These are phyloP conservation scores for Antheraea mylitta DNA, from an alignment of 1,140 invertebrate species.

Conservation along the genomic window DNA sequence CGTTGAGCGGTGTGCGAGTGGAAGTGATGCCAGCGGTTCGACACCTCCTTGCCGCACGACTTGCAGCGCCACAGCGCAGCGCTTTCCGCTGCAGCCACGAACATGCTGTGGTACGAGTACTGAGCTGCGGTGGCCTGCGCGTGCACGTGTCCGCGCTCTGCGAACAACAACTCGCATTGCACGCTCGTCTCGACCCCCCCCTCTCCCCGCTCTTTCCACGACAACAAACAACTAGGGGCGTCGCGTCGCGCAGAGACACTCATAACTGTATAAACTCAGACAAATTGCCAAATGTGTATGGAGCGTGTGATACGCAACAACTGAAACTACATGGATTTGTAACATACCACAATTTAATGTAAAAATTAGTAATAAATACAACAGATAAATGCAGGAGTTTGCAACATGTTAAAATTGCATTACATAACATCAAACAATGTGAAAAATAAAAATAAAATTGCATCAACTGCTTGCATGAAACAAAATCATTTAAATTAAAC, in stretches of 20 bases:
- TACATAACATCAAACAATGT: conserved; percentile 80
- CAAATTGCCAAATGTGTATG: conserved; percentile 34
- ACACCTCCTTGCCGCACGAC: conserved; percentile 90
- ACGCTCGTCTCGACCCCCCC: conserved; percentile 22
- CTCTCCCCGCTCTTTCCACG: neutral
- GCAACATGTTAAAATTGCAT: conserved; percentile 78
- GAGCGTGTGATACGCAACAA: conserved; percentile 61
- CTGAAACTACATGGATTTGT: conserved; percentile 78
- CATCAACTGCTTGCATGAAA: conserved; percentile 78
- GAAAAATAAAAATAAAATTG: conserved; percentile 68
- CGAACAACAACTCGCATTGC: conserved; percentile 35
- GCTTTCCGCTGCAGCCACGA: conserved; percentile 83
- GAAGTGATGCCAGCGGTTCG: conserved; percentile 92
- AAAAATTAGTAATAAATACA: conserved; percentile 81
- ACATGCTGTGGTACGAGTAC: conserved; percentile 90
- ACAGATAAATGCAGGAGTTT: conserved; percentile 80
- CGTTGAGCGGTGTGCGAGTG: conserved; percentile 89
- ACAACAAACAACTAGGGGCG: too few relatives aligned
- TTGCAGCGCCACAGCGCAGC: conserved; percentile 87
- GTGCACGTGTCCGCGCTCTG: conserved; percentile 50
- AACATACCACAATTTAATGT: conserved; percentile 81
- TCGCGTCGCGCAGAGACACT: neutral
- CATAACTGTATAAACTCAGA: conserved; percentile 29
- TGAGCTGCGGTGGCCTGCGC: conserved; percentile 50
- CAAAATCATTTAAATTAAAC: conserved; percentile 77